Base-by-base conservation (phyloP, 2,113 vertebrate genomes). In the Lonchura striata region DNA sequence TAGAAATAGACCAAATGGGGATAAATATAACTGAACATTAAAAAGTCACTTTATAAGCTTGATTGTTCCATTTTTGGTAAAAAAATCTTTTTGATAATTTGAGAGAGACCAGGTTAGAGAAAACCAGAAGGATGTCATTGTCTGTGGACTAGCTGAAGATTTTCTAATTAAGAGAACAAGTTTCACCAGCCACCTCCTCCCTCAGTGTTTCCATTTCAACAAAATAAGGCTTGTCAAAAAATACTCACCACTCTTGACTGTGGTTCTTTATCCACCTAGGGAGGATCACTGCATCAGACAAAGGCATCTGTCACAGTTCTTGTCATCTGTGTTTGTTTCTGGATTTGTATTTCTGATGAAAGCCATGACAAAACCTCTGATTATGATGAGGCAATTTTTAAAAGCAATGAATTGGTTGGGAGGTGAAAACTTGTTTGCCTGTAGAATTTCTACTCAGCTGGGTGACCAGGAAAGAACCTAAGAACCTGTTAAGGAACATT, bases 311-410 rank as follows among this genome's bases (percentile, higher is more conserved):
- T 91, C 86, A 92, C 28, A 30, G 65, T 70, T 69, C n/a, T 84
- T 94, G 83, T 94, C 80, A 78, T 81, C 71, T 91, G 37, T 37
- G 76, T 88, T 90, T 94, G 71, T 82, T 92, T 92, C 76, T 94
- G 88, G 88, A 75, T 95, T 92, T 94, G 44, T 75, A 88, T 92
- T 81, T 81, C 60, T 84, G 80, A 66, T 94, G 94, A 94, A 93
- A 93, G 47, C 72, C 47, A 2, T 84, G 72, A 79, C 88, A 95
- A 91, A 92, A 92, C 68, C 88, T 83, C 88, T 87, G 91, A 61
- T 71, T 65, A 60, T 15, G 61, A 88, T 92, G 92, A 86, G 49
- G 86, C 92, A 84, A 81, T 91, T 68, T 92, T 94, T 77, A 35
- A 91, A 93, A 90, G 56, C 88, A 56, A 10, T 60, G 44, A 86